A percentile compares a stretch with the other conserved stretches of the same genome.
Conservation (phyloP, 2,113 vertebrate genomes). For the Neolamprologus caudopunctatus region DNA sequence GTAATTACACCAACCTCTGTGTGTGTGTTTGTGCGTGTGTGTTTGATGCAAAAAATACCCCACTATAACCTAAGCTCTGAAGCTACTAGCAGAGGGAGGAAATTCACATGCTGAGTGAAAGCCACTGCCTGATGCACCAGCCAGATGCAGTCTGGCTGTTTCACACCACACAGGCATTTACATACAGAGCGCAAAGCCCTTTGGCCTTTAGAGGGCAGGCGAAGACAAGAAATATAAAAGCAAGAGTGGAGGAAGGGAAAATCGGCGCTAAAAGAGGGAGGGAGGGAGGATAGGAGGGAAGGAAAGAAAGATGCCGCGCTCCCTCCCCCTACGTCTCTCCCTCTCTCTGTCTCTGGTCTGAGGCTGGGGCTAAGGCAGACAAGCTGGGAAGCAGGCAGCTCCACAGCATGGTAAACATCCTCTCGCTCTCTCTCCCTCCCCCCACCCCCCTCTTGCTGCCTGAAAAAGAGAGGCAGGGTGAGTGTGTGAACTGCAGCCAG, state of each 20-base stretch:
- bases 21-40: conserved; percentile 5
- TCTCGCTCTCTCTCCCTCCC: background rate
- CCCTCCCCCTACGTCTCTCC: conserved; percentile 34
- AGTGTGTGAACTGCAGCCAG: conserved; percentile 66
- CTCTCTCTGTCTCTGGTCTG: conserved; percentile 39
- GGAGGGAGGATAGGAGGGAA: background rate
- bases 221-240: conserved; percentile 85
- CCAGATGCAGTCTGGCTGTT: conserved; percentile 32
- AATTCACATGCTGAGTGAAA: conserved; percentile 44
- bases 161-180: conserved; percentile 29
- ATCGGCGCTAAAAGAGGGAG: conserved; percentile 44
- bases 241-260: conserved; percentile 51
- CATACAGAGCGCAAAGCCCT: conserved; percentile 60
- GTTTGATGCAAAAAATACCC: conserved; percentile 24
- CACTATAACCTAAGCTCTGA: conserved; percentile 22
- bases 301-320: conserved; percentile 53
- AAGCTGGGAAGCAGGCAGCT: conserved; percentile 59
- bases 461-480: conserved; percentile 51
- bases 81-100: conserved; percentile 24
- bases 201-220: conserved; percentile 99
- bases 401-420: conserved; percentile 61
- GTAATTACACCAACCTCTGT: conserved; percentile 62
- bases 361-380: conserved; percentile 57
- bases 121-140: conserved; percentile 43
- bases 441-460: background rate